Base-by-base conservation (phyloP, 2,797 vertebrate species). In the Argentina silus region DNA sequence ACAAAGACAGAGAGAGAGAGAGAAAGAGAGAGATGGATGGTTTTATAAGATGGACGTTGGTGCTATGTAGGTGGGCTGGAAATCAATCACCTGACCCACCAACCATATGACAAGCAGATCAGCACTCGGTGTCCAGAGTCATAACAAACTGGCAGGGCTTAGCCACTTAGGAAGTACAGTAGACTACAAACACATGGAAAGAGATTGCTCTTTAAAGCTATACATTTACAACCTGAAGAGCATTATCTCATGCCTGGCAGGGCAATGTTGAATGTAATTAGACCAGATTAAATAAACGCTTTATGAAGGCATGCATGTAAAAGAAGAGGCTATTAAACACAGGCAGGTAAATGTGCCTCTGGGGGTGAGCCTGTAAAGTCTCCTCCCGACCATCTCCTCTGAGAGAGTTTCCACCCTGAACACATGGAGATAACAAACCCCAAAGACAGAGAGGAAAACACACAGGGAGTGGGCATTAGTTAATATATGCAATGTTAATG, bases 261-360 rank as follows among this genome's bases (percentile, higher is more conserved):
- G 19, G 61, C 74, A 69, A 19, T 67, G 65, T 74, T 77, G 67
- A 78, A 75, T 72, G 63, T 71, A 88, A 87, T 88, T 89, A 78
- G 73, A 78, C 79, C 1, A 55, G 76, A 85, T 84, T 85, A 83
- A 84, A 86, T 77, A 84, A 88, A 87, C 27, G 27, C 27, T 78
- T 86, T 86, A 61, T 79, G 75, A 68, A 77, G 76, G 69, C 79
- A 77, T 62, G 66, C 66, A 64, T 82, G 76, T 81, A 81, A 88
- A 17, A 80, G 23, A 12, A 67, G 61, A 77, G 79, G 74, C 75
- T 76, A 77, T 84, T 86, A 85, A 82, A 85, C 73, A 78, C 27
- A 36, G 27, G 27, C 82, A 85, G 75, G 83, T 87, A 85, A 85
- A 80, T 79, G 73, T 69, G 79, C 74, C 69, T 80, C 71, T 77